Percentiles rank a stretch among this genome's conserved stretches.
phyloP scores from a whole-genome alignment of 2,797 vertebrate species.

The Eptatretus atami region DNA sequence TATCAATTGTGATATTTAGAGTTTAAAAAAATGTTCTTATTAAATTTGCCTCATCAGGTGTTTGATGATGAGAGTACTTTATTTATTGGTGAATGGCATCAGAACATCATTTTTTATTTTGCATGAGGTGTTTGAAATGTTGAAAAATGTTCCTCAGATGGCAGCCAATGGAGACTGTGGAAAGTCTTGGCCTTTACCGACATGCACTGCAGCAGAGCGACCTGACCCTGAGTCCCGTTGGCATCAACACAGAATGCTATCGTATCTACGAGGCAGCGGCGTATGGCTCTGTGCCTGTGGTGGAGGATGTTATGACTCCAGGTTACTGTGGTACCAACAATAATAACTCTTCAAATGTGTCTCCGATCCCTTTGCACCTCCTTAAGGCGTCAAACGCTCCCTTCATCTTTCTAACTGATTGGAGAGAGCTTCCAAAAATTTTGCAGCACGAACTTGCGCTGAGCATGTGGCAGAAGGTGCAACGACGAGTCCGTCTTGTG shows the following conservation, averaged over 20 bases:
- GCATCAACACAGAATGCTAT: slow-evolving; percentile 4
- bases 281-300: neutral
- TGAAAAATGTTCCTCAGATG: neutral
- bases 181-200: neutral
- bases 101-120: too few relatives aligned
- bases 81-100: too few relatives aligned
- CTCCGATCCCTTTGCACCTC: neutral
- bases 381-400: neutral
- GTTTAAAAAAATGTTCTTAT: too few relatives aligned
- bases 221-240: slow-evolving; percentile 1
- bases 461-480: neutral
- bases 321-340: neutral
- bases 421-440: slow-evolving; percentile 1
- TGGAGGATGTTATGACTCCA: slow-evolving; percentile 1
- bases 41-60: too few relatives aligned
- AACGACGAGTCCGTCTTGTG: neutral
- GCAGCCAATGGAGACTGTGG: neutral
- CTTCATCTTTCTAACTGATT: neutral
- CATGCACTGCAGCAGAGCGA: slow-evolving; percentile 4
- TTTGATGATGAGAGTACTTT: too few relatives aligned
- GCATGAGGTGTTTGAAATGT: too few relatives aligned
- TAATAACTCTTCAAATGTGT: neutral
- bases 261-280: slow-evolving; percentile 2
- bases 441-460: neutral
- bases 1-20: too few relatives aligned